Percentiles rank a stretch among this genome's conserved stretches.
These are phyloP conservation scores for Subanguina moxae DNA, from an alignment of 1,140 invertebrate genomes.

Conservation along the genomic window DNA sequence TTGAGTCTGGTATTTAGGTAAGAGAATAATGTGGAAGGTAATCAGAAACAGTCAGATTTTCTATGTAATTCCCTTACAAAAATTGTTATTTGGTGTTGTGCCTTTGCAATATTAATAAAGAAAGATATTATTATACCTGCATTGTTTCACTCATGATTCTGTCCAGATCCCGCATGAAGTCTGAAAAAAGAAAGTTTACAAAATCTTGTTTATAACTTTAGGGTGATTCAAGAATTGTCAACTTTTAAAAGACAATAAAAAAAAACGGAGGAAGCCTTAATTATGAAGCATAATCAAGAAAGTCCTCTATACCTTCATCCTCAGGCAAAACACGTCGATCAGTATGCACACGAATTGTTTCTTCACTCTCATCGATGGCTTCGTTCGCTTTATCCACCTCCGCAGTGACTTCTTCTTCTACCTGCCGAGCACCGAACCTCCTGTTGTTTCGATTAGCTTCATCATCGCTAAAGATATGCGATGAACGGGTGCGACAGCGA, in stretches of 20 bases:
- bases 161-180: constrained; percentile 49
- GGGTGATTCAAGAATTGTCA: no score
- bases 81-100: no score
- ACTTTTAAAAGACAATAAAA: no score
- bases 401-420: not conserved
- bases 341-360: constrained; percentile 33
- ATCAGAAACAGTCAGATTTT: no score
- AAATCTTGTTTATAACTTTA: not conserved
- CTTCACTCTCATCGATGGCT: constrained; percentile 24
- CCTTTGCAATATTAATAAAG: not conserved
- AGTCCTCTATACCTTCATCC: constrained; percentile 26
- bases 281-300: no score
- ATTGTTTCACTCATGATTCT: constrained; percentile 38
- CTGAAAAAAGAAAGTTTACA: not conserved
- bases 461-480: constrained; percentile 12
- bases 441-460: constrained; percentile 15
- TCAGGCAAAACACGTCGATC: constrained; percentile 29
- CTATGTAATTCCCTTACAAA: no score
- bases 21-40: no score
- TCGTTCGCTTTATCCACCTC: constrained; percentile 7
- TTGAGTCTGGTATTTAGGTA: no score
- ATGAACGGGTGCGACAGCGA: not conserved
- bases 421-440: not conserved
- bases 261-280: no score
- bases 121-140: constrained; percentile 21